A percentile compares a stretch with the other conserved stretches of the same genome.
Evolutionary conservation across 2,888 invertebrate genomes (phyloP).

Genomic region (Synergus umbraculus): DNA sequence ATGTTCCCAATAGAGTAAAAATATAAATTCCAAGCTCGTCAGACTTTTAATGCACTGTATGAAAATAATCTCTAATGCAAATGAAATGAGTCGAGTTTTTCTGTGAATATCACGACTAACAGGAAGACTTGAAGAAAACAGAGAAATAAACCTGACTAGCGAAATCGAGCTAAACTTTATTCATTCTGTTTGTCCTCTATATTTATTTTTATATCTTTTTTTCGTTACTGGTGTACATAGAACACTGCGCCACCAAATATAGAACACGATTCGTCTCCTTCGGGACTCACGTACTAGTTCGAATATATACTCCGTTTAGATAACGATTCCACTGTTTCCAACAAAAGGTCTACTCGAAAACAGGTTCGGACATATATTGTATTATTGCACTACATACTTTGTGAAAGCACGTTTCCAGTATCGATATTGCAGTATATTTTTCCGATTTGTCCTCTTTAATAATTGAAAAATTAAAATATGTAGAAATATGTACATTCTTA

Average conservation of each 20-base stretch:
- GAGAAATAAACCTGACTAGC: background rate
- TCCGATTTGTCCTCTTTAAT: background rate
- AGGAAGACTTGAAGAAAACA: slow-evolving; percentile 6
- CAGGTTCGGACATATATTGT: slow-evolving; percentile 18
- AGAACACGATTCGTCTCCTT: slow-evolving; percentile 29
- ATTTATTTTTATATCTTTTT: slow-evolving; percentile 35
- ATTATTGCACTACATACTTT: slow-evolving; percentile 9
- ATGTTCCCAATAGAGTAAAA: background rate
- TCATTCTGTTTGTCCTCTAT: background rate
- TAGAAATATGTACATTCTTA: too few species aligned
- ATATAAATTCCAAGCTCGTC: background rate
- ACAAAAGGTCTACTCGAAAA: slow-evolving; percentile 29
- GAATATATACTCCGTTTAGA: slow-evolving; percentile 35
- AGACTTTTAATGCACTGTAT: background rate
- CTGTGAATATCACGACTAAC: background rate
- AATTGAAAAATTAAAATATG: background rate
- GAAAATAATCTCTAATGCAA: background rate
- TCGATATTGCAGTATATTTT: background rate
- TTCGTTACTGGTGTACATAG: slow-evolving; percentile 11
- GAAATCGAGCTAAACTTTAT: slow-evolving; percentile 2
- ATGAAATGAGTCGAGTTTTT: background rate
- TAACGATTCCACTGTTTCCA: slow-evolving; percentile 23
- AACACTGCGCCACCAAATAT: slow-evolving; percentile 31
- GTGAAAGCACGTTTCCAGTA: background rate
- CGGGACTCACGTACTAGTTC: slow-evolving; percentile 32